phyloP scores from a whole-genome alignment of 1,140 invertebrate genomes.

The Drosophila mauritiana region DNA sequence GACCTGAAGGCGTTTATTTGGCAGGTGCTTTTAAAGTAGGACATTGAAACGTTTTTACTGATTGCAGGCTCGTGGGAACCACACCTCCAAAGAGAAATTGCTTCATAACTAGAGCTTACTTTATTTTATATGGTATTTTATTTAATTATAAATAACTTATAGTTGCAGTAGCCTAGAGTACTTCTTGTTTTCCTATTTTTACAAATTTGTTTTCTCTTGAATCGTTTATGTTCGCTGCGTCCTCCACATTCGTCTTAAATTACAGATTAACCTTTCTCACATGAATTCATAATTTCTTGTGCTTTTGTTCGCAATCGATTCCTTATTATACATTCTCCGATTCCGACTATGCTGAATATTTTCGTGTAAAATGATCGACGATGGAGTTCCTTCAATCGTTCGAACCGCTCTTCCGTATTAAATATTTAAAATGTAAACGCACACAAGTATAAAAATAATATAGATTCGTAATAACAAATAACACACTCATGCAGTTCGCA shows the following conservation, averaged over 20 bases:
- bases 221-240: conserved; percentile 51
- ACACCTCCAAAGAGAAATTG: background rate
- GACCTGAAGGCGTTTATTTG: background rate
- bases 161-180: conserved; percentile 54
- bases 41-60: background rate
- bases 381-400: conserved; percentile 13
- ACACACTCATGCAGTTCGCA: conserved; percentile 44
- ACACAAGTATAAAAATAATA: conserved; percentile 39
- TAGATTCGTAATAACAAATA: conserved; percentile 47
- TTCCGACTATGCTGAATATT: conserved; percentile 47
- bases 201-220: conserved; percentile 59
- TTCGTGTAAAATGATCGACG: conserved; percentile 51
- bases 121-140: conserved; percentile 79
- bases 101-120: conserved; percentile 24
- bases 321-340: conserved; percentile 14
- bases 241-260: conserved; percentile 62
- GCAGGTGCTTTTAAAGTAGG: background rate
- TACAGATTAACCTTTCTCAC: conserved; percentile 49
- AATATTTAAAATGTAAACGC: conserved; percentile 42
- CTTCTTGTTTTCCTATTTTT: conserved; percentile 71
- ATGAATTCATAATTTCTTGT: conserved; percentile 66
- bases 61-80: background rate
- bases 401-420: conserved; percentile 20
- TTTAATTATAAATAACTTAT: conserved; percentile 84
- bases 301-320: conserved; percentile 64